These are phyloP conservation scores for Raja brachyura DNA, from an alignment of 2,113 vertebrate species.

Conservation along the genomic window DNA sequence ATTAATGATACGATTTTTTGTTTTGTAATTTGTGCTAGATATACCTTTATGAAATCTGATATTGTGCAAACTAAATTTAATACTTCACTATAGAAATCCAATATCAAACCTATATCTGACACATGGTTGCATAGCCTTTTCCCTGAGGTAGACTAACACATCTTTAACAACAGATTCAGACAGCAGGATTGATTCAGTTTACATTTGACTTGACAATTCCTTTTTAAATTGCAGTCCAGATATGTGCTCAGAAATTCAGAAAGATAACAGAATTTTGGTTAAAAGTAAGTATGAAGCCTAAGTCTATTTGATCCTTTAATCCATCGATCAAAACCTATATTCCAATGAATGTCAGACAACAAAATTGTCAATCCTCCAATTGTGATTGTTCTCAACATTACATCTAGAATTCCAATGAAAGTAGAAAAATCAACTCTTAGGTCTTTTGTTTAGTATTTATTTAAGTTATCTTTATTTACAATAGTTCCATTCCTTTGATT, in stretches of 20 bases:
- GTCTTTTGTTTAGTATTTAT: neutral
- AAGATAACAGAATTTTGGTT: no score
- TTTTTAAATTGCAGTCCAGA: neutral
- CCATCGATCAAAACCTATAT: no score
- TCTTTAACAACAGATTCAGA: neutral
- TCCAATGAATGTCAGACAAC: no score
- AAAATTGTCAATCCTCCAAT: no score
- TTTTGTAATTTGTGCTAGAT: neutral
- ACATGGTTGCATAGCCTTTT: neutral
- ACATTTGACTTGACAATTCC: neutral
- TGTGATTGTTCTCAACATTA: no score
- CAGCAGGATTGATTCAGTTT: neutral
- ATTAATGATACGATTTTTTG: neutral
- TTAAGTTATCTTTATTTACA: neutral
- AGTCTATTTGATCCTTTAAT: no score
- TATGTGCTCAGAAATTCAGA: neutral
- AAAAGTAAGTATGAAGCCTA: no score
- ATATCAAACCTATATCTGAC: neutral
- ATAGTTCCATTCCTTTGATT: neutral
- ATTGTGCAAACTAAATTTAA: neutral
- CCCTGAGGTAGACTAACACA: neutral
- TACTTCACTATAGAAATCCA: neutral
- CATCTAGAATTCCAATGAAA: no score
- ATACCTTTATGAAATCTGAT: neutral
- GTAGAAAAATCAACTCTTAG: no score